Percentiles rank a stretch among this genome's conserved stretches.
These are phyloP conservation scores for Pseudomyrmex flavicornis DNA, from an alignment of 1,140 invertebrate genomes.

Conservation along the genomic window DNA sequence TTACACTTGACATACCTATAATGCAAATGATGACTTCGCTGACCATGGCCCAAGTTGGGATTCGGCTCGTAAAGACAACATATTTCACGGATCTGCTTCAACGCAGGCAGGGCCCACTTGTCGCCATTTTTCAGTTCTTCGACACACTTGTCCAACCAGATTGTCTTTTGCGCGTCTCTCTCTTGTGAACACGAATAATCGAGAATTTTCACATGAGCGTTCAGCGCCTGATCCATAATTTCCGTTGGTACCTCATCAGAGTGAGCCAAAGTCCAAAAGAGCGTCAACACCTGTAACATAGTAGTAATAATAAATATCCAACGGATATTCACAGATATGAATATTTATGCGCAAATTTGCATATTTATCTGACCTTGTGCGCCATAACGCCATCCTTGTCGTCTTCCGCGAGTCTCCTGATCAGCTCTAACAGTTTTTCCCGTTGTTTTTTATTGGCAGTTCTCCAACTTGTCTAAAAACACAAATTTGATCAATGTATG, in stretches of 20 bases:
- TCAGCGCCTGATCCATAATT: constrained; percentile 98
- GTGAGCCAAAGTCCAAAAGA: constrained; percentile 99
- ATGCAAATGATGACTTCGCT: constrained; percentile 88
- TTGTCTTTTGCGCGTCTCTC: constrained; percentile 97
- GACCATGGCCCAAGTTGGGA: constrained; percentile 88
- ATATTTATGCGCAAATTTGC: not conserved
- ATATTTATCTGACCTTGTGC: constrained; percentile 90
- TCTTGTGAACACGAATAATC: constrained; percentile 99
- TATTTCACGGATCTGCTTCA: constrained; percentile 98
- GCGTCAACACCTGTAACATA: constrained; percentile 91
- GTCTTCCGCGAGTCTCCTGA: constrained; percentile 97
- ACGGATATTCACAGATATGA: not conserved
- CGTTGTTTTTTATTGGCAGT: constrained; percentile 98
- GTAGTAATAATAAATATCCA: not conserved
- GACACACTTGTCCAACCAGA: constrained; percentile 98
- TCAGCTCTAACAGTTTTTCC: constrained; percentile 97
- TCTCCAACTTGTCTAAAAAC: constrained; percentile 94
- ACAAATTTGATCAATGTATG: constrained; percentile 33
- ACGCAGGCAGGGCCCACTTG: constrained; percentile 96
- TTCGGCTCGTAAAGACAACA: constrained; percentile 96
- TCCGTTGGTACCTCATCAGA: constrained; percentile 98
- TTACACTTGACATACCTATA: constrained; percentile 86
- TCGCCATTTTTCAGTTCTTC: constrained; percentile 96
- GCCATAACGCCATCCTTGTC: constrained; percentile 99
- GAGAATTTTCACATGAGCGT: constrained; percentile 98